Base-by-base conservation (phyloP, 2,888 invertebrate species). In the Asteroscopus sphinx region DNA sequence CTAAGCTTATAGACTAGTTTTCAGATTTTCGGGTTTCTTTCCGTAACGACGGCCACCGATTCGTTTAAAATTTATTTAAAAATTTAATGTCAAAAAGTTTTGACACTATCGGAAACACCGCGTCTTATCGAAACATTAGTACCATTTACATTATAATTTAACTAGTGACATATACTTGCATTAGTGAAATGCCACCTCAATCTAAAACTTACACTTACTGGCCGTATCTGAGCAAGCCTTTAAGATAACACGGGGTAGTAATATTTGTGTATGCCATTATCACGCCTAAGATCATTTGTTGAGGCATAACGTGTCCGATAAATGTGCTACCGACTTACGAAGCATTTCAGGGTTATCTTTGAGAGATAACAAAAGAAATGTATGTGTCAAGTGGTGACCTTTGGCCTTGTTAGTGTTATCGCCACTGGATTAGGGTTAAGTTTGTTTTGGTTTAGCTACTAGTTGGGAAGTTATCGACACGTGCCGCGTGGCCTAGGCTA, bases 191-290 rank as follows among this genome's bases (percentile, higher is more conserved):
- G 49, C 26, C 26, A 48, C 52, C 13, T 65, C 47, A 53, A 54
- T 70, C 25, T 46, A 16, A 51, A 48, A n/a, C 21, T 66, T n/a
- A 60, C 58, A 67, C 55, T 52, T 51, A 40, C 12, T 17, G 35
- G 45, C 13, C 40, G 3, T 75, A 53, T 75, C 68, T 71, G 60
- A 26, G 30, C 55, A 25, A 36, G 5, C 13, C 45, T 52, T 64
- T 60, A 61, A 57, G 76, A 79, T 78, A 77, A 77, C 58, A 53
- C 3, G 2, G 28, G 26, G 7, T 37, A 28, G 47, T 60, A 49
- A 53, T 79, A 73, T 81, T 80, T 79, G 75, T 76, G 40, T 42
- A 62, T 12, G 35, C 40, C 47, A 72, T 80, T 80, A 79, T 76
- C 81, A 57, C 60, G 8, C 41, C 6, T 52, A 21, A 52, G 42